These are phyloP conservation scores for Piprites chloris DNA, from an alignment of 2,113 vertebrate genomes.

Conservation along the genomic window DNA sequence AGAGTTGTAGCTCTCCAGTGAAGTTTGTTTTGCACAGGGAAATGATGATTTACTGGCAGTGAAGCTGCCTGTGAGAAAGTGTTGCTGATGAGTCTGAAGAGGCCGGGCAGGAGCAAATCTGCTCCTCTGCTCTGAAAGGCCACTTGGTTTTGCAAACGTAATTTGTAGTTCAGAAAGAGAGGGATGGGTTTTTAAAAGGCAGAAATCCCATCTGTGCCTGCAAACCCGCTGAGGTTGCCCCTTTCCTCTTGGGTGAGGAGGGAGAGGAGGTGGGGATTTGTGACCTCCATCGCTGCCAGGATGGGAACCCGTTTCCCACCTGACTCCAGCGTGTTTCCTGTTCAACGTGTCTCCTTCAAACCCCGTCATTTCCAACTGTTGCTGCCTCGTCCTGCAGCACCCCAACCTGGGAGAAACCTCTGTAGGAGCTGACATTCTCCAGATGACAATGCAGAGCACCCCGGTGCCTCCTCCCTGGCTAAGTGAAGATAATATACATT, in stretches of 20 bases:
- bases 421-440: not conserved
- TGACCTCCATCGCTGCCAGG: not conserved
- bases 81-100: not conserved
- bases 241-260: not conserved
- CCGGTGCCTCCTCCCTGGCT: not conserved
- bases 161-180: not conserved
- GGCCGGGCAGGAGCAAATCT: not conserved
- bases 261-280: not conserved
- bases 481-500: constrained; percentile 76
- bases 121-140: not conserved
- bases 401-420: constrained; percentile 9
- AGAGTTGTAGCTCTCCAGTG: not conserved
- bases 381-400: not conserved
- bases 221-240: not conserved
- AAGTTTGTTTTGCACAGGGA: constrained; percentile 10
- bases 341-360: not conserved
- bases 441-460: constrained; percentile 41
- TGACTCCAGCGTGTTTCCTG: not conserved
- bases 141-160: not conserved
- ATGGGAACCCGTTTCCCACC: not conserved
- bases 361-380: not conserved
- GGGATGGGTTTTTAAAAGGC: not conserved
- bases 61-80: not conserved
- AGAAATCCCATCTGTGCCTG: not conserved
- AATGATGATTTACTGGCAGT: not conserved